These are phyloP conservation scores for Caracal caracal DNA, from an alignment of 2,113 vertebrate genomes.

Conservation along the genomic window DNA sequence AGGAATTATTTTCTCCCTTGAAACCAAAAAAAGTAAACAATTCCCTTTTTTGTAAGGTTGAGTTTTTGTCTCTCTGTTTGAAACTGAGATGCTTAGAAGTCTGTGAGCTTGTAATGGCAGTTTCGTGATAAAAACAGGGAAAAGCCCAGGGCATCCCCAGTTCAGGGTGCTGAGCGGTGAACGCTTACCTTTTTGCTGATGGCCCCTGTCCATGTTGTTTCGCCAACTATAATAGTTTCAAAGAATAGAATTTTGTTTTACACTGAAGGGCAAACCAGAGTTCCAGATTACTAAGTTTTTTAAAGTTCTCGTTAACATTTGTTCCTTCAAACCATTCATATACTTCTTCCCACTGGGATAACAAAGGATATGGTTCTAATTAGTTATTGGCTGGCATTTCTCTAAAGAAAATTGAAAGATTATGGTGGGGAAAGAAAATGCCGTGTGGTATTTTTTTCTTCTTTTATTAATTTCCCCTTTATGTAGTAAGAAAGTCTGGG, in stretches of 20 bases:
- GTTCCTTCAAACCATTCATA: conserved; percentile 63
- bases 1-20: neutral
- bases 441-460: conserved; percentile 70
- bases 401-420: conserved; percentile 79
- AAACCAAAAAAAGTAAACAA: conserved; percentile 22
- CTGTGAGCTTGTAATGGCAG: neutral
- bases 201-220: neutral
- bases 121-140: neutral
- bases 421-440: conserved; percentile 78
- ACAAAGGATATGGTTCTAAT: conserved; percentile 82
- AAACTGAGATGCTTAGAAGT: conserved; percentile 11
- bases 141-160: neutral
- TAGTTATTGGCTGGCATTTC: conserved; percentile 83
- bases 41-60: conserved; percentile 30
- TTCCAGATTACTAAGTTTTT: conserved; percentile 65
- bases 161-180: neutral
- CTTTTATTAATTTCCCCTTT: conserved; percentile 74
- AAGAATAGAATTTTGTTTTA: conserved; percentile 69
- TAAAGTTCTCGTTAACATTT: conserved; percentile 74
- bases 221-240: conserved; percentile 27
- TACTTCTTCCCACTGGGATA: conserved; percentile 70
- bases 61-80: conserved; percentile 21
- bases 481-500: conserved; percentile 65
- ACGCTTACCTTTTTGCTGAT: neutral
- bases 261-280: conserved; percentile 52